Base-by-base conservation (phyloP, 1,140 invertebrate species). In the Leptinotarsa defecta region DNA sequence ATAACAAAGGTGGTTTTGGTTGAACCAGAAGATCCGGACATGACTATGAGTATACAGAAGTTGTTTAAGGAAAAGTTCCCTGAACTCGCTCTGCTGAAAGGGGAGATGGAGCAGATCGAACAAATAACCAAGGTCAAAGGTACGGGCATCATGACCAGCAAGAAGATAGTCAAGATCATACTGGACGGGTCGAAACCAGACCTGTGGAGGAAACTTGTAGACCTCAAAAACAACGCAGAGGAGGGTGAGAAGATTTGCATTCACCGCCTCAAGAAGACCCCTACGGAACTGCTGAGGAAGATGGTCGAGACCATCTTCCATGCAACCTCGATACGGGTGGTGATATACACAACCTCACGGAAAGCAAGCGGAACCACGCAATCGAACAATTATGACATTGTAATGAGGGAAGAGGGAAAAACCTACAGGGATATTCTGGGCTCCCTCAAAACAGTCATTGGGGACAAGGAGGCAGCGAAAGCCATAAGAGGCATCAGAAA, bases 61-160 rank as follows among this genome's bases (percentile, higher is more conserved):
- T 19, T 24, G 27, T 71, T 57, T 61, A 49, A 20, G 52, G 20
- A 49, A 19, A 49, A 61, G 34, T 71, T 19, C 19, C 70, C 70
- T n/a, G 70, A 71, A 67, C 11, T 87, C 85, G 86, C 87, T 86
- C 77, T 68, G n/a, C 0, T 84, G 82, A 1, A 74, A 68, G 3
- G 52, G 86, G 0, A 22, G 79, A 4, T 75, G 83, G 1, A 77
- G 77, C 63, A 17, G 71, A 11, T 73, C 76, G 34, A 61, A 19
- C 57, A 61, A 61, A 61, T 61, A 17, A 61, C 57, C 57, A 61
- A 61, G 19, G 19, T 61, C 19, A 61, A 19, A 19, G 19, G 19
- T 17, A 61, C 15, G 57, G 57, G 19, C 15, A 19, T 17, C 15
- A 61, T 17, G 57, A 61, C 57, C 57, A 61, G 19, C 19, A 65